Percentiles rank a stretch among this genome's conserved stretches.
Conservation (phyloP, 2,797 vertebrate genomes). For the Crocodylus rhombifer region DNA sequence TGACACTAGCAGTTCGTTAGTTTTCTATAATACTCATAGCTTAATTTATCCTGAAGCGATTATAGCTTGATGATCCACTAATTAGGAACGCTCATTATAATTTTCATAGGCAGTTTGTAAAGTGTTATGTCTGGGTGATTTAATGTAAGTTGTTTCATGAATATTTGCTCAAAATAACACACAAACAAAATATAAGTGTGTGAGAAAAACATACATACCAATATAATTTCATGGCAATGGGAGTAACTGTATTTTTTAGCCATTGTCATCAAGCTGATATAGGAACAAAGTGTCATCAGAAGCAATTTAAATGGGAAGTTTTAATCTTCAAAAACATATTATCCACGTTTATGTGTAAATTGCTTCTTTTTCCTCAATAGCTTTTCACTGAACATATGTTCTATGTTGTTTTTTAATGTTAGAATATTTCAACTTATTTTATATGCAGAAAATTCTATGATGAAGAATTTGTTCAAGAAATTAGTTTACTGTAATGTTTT, state of each 20-base stretch:
- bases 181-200: background rate
- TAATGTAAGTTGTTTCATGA: conserved; percentile 79
- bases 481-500: background rate
- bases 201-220: background rate
- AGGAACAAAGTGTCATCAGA: conserved; percentile 18
- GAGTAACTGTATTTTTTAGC: conserved; percentile 46
- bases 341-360: conserved; percentile 9
- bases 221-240: background rate
- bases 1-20: conserved; percentile 77
- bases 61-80: conserved; percentile 85
- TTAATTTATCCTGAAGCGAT: conserved; percentile 87
- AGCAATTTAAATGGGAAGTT: conserved; percentile 2
- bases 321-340: conserved; percentile 10
- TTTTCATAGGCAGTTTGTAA: conserved; percentile 85
- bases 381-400: background rate
- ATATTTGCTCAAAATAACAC: conserved; percentile 52
- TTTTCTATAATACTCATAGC: conserved; percentile 79
- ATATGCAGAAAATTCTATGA: background rate
- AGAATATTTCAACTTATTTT: conserved; percentile 17
- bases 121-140: conserved; percentile 85
- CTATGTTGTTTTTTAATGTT: conserved; percentile 1
- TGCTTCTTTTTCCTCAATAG: background rate
- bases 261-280: background rate
- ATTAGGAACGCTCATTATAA: conserved; percentile 86
- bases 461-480: background rate